These are phyloP conservation scores for Nyctibius bracteatus DNA, from an alignment of 2,113 vertebrate species.

Conservation along the genomic window DNA sequence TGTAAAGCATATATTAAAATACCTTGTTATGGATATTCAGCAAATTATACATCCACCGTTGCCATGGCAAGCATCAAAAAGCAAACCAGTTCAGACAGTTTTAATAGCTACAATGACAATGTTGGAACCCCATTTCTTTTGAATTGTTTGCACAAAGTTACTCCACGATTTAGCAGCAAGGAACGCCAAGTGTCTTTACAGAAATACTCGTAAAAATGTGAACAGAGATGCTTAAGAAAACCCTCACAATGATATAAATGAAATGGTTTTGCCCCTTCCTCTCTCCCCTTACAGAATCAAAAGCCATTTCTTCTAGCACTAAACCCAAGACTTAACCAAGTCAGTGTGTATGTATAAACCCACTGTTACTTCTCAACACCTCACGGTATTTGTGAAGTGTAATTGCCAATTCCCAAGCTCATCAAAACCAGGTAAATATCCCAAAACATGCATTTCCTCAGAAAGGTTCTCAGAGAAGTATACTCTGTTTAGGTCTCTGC, in stretches of 20 bases:
- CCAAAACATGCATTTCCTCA: not conserved
- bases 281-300: not conserved
- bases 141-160: conserved; percentile 3
- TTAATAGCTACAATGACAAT: not conserved
- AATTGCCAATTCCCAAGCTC: not conserved
- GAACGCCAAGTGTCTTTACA: conserved; percentile 19
- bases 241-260: not conserved
- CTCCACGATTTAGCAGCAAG: not conserved
- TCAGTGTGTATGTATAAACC: not conserved
- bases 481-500: not conserved
- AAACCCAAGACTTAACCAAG: not conserved
- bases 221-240: not conserved
- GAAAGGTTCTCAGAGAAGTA: not conserved
- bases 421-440: not conserved
- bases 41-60: not conserved
- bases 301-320: not conserved
- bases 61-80: conserved; percentile 1
- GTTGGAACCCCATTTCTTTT: not conserved
- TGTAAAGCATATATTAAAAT: not conserved
- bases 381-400: not conserved
- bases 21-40: not conserved
- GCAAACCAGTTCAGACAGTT: not conserved
- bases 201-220: not conserved
- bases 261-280: conserved; percentile 20
- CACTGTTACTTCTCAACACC: not conserved